phyloP scores from a whole-genome alignment of 2,113 vertebrate genomes.

The Vanacampus margaritifer region DNA sequence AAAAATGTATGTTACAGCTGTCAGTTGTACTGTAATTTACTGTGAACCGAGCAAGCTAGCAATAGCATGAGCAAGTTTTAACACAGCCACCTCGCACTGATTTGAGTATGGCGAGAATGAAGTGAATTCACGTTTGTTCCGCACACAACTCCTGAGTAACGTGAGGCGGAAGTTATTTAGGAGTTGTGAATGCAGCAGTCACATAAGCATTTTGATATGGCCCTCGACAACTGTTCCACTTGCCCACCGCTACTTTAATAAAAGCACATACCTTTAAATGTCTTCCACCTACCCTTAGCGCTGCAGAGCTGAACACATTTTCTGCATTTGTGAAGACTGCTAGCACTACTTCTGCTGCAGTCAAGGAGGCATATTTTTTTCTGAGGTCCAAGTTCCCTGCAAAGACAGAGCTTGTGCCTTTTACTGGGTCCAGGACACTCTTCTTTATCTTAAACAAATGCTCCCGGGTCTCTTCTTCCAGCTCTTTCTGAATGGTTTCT shows the following conservation, averaged over 20 bases:
- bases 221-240: not conserved
- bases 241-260: not conserved
- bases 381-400: conserved; percentile 59
- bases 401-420: conserved; percentile 43
- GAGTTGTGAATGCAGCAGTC: too few species aligned
- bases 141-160: too few species aligned
- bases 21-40: too few species aligned
- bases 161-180: too few species aligned
- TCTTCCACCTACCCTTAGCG: conserved; percentile 59
- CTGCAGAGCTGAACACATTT: conserved; percentile 61
- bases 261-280: not conserved
- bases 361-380: conserved; percentile 61
- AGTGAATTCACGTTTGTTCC: too few species aligned
- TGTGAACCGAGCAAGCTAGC: too few species aligned
- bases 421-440: conserved; percentile 55
- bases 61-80: too few species aligned
- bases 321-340: conserved; percentile 61
- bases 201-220: not conserved
- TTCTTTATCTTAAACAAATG: conserved; percentile 71
- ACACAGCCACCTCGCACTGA: too few species aligned
- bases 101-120: too few species aligned
- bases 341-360: conserved; percentile 64
- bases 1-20: too few species aligned
- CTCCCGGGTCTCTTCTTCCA: conserved; percentile 65
- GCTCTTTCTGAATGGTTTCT: conserved; percentile 65